Percentiles rank a stretch among this genome's conserved stretches.
phyloP scores from a whole-genome alignment of 2,113 vertebrate species.

The Clarias magur region DNA sequence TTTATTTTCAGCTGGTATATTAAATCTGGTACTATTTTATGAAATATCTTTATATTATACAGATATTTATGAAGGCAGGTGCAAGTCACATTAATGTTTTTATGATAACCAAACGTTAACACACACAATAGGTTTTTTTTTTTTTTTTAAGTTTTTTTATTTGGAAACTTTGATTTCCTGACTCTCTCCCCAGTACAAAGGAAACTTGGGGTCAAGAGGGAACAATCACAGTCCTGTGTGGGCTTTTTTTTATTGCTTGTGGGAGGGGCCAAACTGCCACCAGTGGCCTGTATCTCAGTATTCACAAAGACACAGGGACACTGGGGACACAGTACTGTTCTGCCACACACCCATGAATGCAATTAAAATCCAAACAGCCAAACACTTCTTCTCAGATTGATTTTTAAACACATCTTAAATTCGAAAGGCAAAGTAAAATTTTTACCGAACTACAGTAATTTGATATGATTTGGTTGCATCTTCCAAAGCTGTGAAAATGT shows the following conservation, averaged over 20 bases:
- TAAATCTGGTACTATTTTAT: background rate
- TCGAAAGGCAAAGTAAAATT: background rate
- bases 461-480: background rate
- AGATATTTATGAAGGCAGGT: background rate
- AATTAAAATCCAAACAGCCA: background rate
- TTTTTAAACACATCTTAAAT: background rate
- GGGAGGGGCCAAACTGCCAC: constrained; percentile 42
- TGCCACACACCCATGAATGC: constrained; percentile 16
- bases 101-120: background rate
- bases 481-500: background rate
- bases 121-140: background rate
- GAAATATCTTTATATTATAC: background rate
- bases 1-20: background rate
- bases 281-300: constrained; percentile 43
- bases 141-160: background rate
- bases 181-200: constrained; percentile 39
- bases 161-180: constrained; percentile 25
- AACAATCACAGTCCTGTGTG: constrained; percentile 57
- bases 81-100: background rate
- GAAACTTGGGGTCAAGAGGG: constrained; percentile 35
- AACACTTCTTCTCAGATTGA: background rate
- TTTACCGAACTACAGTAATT: background rate
- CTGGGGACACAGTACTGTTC: constrained; percentile 28
- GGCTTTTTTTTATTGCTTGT: constrained; percentile 50
- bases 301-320: constrained; percentile 45